Percentiles rank a stretch among this genome's conserved stretches.
Evolutionary conservation across 2,797 vertebrate species (phyloP).

Genomic region (Crocidura indochinensis): DNA sequence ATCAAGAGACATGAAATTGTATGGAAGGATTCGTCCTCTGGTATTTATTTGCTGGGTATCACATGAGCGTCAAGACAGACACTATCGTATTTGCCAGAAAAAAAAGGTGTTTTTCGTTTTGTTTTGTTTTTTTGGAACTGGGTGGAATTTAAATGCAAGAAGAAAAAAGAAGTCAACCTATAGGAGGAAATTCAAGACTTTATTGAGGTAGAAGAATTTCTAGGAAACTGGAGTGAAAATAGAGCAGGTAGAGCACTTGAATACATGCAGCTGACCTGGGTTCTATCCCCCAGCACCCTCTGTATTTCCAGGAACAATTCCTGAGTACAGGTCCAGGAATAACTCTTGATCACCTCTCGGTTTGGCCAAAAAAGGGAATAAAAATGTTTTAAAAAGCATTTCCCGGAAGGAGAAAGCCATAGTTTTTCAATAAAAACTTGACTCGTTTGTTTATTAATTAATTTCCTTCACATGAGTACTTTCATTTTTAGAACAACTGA

Average conservation of each 20-base stretch:
- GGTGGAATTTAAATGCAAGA: slow-evolving; percentile 27
- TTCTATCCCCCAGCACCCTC: too few relatives aligned
- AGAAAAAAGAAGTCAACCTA: not conserved
- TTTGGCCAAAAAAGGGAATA: too few relatives aligned
- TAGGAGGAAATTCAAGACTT: not conserved
- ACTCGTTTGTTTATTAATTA: slow-evolving; percentile 74
- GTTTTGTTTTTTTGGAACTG: not conserved
- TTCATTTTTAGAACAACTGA: slow-evolving; percentile 84
- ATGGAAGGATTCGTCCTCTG: not conserved
- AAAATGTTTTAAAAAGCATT: not conserved
- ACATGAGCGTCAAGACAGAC: not conserved
- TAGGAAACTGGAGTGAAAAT: not conserved
- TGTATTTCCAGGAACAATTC: too few relatives aligned
- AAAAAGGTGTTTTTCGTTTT: not conserved
- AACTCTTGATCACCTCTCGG: too few relatives aligned
- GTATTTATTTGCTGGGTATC: not conserved
- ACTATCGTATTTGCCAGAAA: not conserved
- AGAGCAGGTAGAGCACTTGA: too few relatives aligned
- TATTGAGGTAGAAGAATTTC: too few relatives aligned
- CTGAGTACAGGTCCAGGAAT: too few relatives aligned
- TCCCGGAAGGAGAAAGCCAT: slow-evolving; percentile 69
- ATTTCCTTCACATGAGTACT: slow-evolving; percentile 77
- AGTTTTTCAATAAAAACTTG: slow-evolving; percentile 69
- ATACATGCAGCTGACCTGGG: too few relatives aligned
- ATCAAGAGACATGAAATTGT: not conserved